A percentile compares a stretch with the other conserved stretches of the same genome.
These are phyloP conservation scores for Orthosia cruda DNA, from an alignment of 2,888 invertebrate genomes.

Conservation along the genomic window DNA sequence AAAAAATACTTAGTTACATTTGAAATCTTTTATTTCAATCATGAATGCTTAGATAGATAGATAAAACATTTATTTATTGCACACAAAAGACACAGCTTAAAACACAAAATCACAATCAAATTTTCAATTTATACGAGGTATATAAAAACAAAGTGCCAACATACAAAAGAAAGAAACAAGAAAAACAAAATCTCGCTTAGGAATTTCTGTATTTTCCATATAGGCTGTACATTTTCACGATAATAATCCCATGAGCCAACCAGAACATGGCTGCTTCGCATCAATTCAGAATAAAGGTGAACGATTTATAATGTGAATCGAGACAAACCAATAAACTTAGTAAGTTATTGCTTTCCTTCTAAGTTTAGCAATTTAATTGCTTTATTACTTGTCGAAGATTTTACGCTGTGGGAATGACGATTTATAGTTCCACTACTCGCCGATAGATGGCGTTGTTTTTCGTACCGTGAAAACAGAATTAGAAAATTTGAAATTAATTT, in stretches of 20 bases:
- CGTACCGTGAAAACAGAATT: background rate
- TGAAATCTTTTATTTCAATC: background rate
- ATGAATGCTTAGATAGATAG: no score
- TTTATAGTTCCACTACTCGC: slow-evolving; percentile 76
- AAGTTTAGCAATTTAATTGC: slow-evolving; percentile 80
- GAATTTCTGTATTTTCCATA: slow-evolving; percentile 7
- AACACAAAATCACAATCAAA: no score
- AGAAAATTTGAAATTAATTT: background rate
- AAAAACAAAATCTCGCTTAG: no score
- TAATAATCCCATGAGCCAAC: slow-evolving; percentile 23
- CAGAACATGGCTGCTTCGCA: slow-evolving; percentile 24
- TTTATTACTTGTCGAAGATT: slow-evolving; percentile 75
- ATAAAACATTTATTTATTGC: no score
- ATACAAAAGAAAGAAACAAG: no score
- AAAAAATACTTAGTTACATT: background rate
- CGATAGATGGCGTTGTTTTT: slow-evolving; percentile 78
- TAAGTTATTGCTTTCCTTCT: slow-evolving; percentile 76
- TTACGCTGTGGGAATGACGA: slow-evolving; percentile 52
- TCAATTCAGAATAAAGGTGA: slow-evolving; percentile 63
- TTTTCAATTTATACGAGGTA: no score
- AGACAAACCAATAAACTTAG: slow-evolving; percentile 80
- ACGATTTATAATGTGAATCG: slow-evolving; percentile 76
- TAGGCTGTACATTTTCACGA: background rate
- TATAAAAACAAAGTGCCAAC: no score
- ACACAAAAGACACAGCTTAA: no score